Evolutionary conservation across 2,888 invertebrate genomes (phyloP), one percentile per base, ranked within the genome.

Genomic region (Zhuqinia jingwanae): DNA sequence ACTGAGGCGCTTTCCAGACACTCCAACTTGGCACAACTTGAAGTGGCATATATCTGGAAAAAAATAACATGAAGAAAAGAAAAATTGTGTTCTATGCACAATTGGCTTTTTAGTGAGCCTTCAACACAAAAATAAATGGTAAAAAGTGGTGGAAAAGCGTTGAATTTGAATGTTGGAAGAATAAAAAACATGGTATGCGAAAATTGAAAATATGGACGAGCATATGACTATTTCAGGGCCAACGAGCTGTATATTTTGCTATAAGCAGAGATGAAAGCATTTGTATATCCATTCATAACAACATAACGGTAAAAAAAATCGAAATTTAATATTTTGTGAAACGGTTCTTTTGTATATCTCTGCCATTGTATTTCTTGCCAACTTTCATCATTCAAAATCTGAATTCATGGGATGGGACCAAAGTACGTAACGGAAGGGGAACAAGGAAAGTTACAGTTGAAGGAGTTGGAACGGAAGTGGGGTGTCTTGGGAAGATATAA

Each of bases 11-110:
- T 89, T 89, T 76, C 89, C 88, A 30, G 89, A 89, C 27, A 87
- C 88, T 58, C 89, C 89, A 27, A 89, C 85, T 85, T 89, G 89
- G 47, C 89, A 89, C 53, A 89, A 73, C 78, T 89, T 89, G 75
- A 89, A 89, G 75, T 88, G 89, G 81, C 89, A 89, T 84, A 89
- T 89, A 86, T 89, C 89, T 89, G 42, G n/a, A 68, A 80, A 20
- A 56, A 78, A 63, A 20, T 15, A n/a, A 80, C 15, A 70, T 50
- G n/a, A 63, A 63, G 20, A 56, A 47, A 77, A 36, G 42, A 11
- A 25, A 47, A n/a, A 20, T 2, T 11, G n/a, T n/a, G n/a, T n/a
- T n/a, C n/a, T n/a, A n/a, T n/a, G n/a, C n/a, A n/a, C n/a, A n/a
- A n/a, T n/a, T n/a, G 47, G 13, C 15, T 15, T n/a, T 30, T 50